Conservation (phyloP, 1,140 invertebrate species). For the Calephelis virginiensis region DNA sequence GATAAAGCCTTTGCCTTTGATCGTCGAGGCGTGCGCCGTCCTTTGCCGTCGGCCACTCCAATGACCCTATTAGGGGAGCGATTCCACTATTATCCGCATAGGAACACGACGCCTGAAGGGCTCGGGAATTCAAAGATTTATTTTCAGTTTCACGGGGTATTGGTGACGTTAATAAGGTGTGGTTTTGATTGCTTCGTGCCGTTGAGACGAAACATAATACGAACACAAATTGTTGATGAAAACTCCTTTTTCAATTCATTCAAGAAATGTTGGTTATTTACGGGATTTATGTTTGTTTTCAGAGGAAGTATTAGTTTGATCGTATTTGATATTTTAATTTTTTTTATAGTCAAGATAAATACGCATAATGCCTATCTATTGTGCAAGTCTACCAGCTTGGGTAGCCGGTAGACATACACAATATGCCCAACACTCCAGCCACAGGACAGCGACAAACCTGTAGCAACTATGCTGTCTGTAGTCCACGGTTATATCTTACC, state of each 20-base stretch:
- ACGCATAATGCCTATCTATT: no score
- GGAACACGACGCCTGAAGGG: slow-evolving; percentile 16
- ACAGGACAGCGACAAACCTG: no score
- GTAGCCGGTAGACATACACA: no score
- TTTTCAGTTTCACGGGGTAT: slow-evolving; percentile 36
- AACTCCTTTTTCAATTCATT: neutral
- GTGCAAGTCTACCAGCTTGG: no score
- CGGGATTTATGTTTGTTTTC: no score
- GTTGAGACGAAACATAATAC: slow-evolving; percentile 9
- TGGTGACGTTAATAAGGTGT: slow-evolving; percentile 31
- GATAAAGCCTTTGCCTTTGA: slow-evolving; percentile 35
- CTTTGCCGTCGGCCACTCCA: slow-evolving; percentile 29
- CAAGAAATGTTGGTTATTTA: no score
- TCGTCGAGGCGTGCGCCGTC: slow-evolving; percentile 35
- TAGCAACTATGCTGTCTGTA: no score
- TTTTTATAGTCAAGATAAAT: no score
- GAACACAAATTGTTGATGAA: neutral
- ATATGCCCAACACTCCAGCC: no score
- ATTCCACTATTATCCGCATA: slow-evolving; percentile 17
- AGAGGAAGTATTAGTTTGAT: no score
- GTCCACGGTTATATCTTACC: no score
- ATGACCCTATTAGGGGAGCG: slow-evolving; percentile 40
- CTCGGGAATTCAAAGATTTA: slow-evolving; percentile 28
- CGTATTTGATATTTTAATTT: no score
- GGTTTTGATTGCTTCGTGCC: slow-evolving; percentile 21